Conservation (phyloP, 2,113 vertebrate genomes). For the Chrysemys picta region DNA sequence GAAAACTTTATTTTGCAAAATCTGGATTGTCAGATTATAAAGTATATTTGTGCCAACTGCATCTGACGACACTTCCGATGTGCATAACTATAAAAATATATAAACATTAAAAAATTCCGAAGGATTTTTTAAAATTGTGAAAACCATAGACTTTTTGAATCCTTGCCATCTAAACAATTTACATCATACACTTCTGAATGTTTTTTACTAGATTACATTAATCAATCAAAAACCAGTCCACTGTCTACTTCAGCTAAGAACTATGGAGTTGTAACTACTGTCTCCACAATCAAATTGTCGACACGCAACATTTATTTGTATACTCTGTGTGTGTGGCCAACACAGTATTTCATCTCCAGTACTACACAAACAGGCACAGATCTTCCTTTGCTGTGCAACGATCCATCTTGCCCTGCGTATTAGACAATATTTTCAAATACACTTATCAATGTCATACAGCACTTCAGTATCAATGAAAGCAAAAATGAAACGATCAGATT, state of each 20-base stretch:
- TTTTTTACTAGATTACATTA: not conserved
- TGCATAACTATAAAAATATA: not conserved
- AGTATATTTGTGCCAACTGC: not conserved
- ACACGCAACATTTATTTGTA: not conserved
- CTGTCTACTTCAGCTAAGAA: not conserved
- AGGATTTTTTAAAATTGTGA: not conserved
- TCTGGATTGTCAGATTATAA: not conserved
- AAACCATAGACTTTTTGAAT: not conserved
- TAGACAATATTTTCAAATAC: slow-evolving; percentile 21
- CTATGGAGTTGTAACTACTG: not conserved
- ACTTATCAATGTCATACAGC: slow-evolving; percentile 17
- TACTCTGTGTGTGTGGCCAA: not conserved
- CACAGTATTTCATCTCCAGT: not conserved
- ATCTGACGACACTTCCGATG: not conserved
- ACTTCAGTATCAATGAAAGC: slow-evolving; percentile 21
- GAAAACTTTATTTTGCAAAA: not conserved
- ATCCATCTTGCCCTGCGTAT: not conserved
- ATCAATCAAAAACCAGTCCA: not conserved
- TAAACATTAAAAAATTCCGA: not conserved
- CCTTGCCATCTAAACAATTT: not conserved
- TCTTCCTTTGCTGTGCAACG: not conserved
- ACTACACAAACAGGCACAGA: not conserved
- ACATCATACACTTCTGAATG: not conserved
- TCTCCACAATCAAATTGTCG: not conserved
- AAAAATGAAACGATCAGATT: slow-evolving; percentile 30